A percentile compares a stretch with the other conserved stretches of the same genome.
phyloP scores from a whole-genome alignment of 2,888 invertebrate genomes.

The Agrochola macilenta region DNA sequence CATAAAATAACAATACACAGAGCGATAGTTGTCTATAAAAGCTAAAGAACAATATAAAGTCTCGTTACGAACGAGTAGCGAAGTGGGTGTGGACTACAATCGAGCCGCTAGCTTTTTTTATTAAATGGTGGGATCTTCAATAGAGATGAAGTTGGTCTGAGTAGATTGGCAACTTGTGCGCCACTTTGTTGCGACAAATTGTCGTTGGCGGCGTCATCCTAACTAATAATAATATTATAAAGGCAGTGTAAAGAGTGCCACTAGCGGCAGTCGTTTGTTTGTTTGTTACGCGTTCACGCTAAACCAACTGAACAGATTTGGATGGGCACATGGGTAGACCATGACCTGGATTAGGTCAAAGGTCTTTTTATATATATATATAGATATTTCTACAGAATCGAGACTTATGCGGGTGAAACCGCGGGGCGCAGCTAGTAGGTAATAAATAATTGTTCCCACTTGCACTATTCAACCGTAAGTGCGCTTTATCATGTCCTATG shows the following conservation, averaged over 20 bases:
- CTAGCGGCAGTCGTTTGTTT: no score
- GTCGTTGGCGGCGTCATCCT: neutral
- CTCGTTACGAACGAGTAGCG: slow-evolving; percentile 27
- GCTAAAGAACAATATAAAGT: slow-evolving; percentile 43
- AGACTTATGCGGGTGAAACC: no score
- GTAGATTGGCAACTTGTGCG: slow-evolving; percentile 2
- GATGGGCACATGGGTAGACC: no score
- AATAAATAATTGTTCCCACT: neutral
- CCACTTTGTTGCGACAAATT: neutral
- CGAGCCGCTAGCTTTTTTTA: slow-evolving; percentile 38
- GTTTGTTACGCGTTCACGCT: no score
- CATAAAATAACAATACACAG: slow-evolving; percentile 31
- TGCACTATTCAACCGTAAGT: neutral
- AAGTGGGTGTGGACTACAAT: slow-evolving; percentile 46
- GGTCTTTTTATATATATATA: no score
- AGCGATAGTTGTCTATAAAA: slow-evolving; percentile 42
- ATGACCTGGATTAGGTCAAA: no score
- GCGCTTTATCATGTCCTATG: no score
- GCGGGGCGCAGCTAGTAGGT: no score
- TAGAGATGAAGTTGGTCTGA: slow-evolving; percentile 16
- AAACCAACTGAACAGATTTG: no score
- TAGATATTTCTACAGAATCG: no score
- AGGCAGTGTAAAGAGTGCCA: no score
- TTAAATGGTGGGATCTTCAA: slow-evolving; percentile 40
- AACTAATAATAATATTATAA: no score